phyloP scores from a whole-genome alignment of 1,140 invertebrate species.

The Stenopsyche tienmushanensis region DNA sequence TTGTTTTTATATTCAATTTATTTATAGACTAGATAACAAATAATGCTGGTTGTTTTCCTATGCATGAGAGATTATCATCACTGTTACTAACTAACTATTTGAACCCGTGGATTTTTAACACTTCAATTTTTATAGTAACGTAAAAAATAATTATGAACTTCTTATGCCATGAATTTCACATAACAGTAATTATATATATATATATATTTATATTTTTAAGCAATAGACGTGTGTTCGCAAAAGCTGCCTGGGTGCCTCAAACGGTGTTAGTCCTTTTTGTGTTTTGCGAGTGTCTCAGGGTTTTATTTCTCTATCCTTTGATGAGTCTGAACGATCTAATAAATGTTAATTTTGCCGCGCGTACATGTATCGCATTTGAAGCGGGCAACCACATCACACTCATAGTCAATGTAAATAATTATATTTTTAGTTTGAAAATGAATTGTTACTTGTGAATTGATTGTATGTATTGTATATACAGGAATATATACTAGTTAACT shows the following conservation, averaged over 20 bases:
- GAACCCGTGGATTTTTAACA: conserved; percentile 37
- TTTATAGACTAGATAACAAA: conserved; percentile 36
- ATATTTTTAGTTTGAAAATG: conserved; percentile 48
- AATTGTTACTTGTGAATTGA: conserved; percentile 45
- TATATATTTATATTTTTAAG: conserved; percentile 34
- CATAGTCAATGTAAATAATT: conserved; percentile 57
- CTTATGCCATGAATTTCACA: conserved; percentile 31
- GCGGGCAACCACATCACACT: conserved; percentile 42
- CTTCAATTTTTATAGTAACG: conserved; percentile 37
- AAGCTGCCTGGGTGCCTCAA: conserved; percentile 23
- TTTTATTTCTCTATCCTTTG: conserved; percentile 17
- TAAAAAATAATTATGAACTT: conserved; percentile 24
- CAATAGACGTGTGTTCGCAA: conserved; percentile 37
- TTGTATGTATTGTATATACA: conserved; percentile 56
- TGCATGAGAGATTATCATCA: conserved; percentile 34
- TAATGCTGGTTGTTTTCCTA: conserved; percentile 36
- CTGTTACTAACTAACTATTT: conserved; percentile 32
- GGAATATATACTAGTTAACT: conserved; percentile 55
- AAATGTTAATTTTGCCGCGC: too few relatives aligned
- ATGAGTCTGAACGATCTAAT: not conserved
- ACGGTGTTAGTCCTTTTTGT: conserved; percentile 14
- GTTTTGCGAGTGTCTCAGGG: conserved; percentile 19
- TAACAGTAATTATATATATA: conserved; percentile 15
- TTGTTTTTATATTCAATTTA: conserved; percentile 41
- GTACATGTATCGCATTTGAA: too few relatives aligned